Evolutionary conservation across 2,888 invertebrate genomes (phyloP), one percentile per base, ranked within the genome.

Genomic region (Chrysotoxum bicinctum): DNA sequence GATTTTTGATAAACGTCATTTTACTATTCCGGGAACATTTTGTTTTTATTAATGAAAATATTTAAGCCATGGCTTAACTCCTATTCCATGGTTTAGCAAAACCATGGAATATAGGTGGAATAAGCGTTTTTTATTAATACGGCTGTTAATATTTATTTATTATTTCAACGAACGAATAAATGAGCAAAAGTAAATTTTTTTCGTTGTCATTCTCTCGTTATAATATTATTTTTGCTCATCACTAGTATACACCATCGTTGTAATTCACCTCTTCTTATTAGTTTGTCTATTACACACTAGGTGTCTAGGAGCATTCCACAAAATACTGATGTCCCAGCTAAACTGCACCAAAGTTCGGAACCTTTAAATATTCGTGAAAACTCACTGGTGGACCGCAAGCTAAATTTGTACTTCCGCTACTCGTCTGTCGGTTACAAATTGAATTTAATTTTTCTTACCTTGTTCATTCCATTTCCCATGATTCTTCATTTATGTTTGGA

Each of bases 391-490:
- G 58, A 68, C 14, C 54, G 54, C 32, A 56, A 50, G 14, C 35
- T 64, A 14, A 9, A 21, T 21, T 3, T 7, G 1, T 3, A 14
- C 16, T 54, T 40, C 35, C 56, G 16, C 19, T 76, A 8, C 0
- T 3, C 23, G 16, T 6, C 12, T 50, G 21, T 48, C 66, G 35
- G 66, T 50, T 66, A 7, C 4, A n/a, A 62, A 23, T 6, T 14
- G 16, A 16, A 9, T 12, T 62, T 12, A 56, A 16, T 8, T 4
- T 50, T 21, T n/a, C 92, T 93, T 93, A 96, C 97, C 96, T 96
- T 97, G 93, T 97, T 97, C 97, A 97, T 97, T 93, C 97, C 97
- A 95, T 97, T 96, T 93, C 97, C 97, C 96, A 97, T 95, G 92
- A 90, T 92, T 92, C 90, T 87, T 89, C 91, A 90, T 91, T 89